These are phyloP conservation scores for Epirrhoe tristata DNA, from an alignment of 2,888 invertebrate genomes.

Conservation along the genomic window DNA sequence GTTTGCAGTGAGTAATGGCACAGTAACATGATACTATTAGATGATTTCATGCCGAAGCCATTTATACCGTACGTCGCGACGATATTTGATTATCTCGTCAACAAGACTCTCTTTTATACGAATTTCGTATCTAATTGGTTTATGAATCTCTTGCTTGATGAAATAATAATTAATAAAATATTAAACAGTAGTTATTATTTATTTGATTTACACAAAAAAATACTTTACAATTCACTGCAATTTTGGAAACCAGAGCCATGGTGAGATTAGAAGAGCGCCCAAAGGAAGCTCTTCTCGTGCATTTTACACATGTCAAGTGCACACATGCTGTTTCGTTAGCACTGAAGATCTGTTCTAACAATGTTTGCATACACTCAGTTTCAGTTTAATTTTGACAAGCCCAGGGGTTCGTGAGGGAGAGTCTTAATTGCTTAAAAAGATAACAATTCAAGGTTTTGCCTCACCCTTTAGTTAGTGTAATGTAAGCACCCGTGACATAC, in stretches of 20 bases:
- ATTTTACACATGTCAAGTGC: no score
- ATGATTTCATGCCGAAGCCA: constrained; percentile 51
- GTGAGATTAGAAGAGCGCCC: no score
- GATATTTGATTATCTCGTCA: constrained; percentile 19
- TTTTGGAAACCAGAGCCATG: no score
- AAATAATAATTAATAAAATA: no score
- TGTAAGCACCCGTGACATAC: constrained; percentile 41
- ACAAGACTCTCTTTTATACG: neutral
- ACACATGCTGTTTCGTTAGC: no score
- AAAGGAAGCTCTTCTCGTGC: no score
- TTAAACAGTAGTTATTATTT: no score
- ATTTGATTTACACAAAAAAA: no score
- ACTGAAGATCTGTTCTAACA: no score
- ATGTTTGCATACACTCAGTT: neutral
- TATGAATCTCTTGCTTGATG: neutral
- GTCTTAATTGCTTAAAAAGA: constrained; percentile 33
- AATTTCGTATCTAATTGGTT: neutral
- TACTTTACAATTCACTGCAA: no score
- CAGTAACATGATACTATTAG: constrained; percentile 70
- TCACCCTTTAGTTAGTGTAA: constrained; percentile 53
- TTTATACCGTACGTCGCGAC: constrained; percentile 49
- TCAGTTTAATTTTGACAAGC: neutral
- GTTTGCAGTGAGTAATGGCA: constrained; percentile 70
- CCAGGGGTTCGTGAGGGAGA: neutral
- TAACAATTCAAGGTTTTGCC: constrained; percentile 48